A percentile compares a stretch with the other conserved stretches of the same genome.
Evolutionary conservation across 2,888 invertebrate genomes (phyloP).

Genomic region (Serrognathus titanus): DNA sequence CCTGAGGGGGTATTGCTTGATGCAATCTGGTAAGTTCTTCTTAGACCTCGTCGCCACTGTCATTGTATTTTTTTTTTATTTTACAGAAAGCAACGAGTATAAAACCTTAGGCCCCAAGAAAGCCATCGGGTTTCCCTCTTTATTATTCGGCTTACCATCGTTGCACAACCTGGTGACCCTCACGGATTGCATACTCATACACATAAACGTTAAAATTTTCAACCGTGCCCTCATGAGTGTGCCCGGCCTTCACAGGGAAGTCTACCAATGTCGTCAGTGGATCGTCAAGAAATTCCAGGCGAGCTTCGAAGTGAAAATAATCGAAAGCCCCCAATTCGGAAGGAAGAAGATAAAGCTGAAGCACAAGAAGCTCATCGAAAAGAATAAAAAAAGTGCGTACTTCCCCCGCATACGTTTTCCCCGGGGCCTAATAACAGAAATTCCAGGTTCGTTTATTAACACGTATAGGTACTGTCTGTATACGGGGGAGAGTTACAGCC

Average conservation of each 20-base stretch:
- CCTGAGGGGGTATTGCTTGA: constrained; percentile 53
- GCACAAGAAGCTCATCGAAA: constrained; percentile 6
- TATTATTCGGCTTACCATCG: constrained; percentile 53
- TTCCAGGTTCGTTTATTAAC: constrained; percentile 29
- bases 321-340: constrained; percentile 17
- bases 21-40: constrained; percentile 39
- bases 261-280: constrained; percentile 12
- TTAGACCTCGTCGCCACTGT: not conserved
- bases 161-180: constrained; percentile 51
- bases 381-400: constrained; percentile 8
- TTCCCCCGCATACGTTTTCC: not conserved
- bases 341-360: constrained; percentile 8
- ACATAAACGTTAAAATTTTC: constrained; percentile 25
- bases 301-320: constrained; percentile 16
- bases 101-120: constrained; percentile 49
- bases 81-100: constrained; percentile 18
- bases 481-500: constrained; percentile 26
- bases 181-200: constrained; percentile 51
- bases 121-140: constrained; percentile 49
- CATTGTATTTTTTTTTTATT: not conserved
- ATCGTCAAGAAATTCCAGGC: constrained; percentile 14
- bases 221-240: constrained; percentile 20
- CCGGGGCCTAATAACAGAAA: not conserved
- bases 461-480: constrained; percentile 26
- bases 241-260: constrained; percentile 10